Evolutionary conservation across 1,140 invertebrate genomes (phyloP).

Genomic region (Oncopodura yosiiana): DNA sequence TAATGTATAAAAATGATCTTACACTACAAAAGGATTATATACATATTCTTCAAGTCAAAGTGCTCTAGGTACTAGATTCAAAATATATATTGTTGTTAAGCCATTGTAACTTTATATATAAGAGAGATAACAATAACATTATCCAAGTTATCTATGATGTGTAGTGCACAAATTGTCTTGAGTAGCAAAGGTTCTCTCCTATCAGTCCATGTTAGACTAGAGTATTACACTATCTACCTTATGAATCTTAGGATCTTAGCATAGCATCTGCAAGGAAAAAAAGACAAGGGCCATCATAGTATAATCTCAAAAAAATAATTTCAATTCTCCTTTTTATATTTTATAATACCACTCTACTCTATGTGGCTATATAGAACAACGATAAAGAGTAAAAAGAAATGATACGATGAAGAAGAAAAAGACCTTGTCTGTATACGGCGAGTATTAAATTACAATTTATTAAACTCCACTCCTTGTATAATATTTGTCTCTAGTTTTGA

Average conservation of each 20-base stretch:
- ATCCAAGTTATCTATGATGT: background rate
- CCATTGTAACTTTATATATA: background rate
- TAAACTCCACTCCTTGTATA: background rate
- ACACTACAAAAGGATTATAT: background rate
- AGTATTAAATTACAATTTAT: conserved; percentile 23
- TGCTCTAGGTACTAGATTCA: conserved; percentile 1
- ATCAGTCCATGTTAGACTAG: too few species aligned
- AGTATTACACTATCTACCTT: too few species aligned
- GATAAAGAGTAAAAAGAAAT: conserved; percentile 1
- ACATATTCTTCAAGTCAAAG: background rate
- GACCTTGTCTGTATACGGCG: conserved; percentile 6
- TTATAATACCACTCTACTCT: too few species aligned
- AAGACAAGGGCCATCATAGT: conserved; percentile 2
- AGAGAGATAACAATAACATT: background rate
- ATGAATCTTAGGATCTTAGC: background rate
- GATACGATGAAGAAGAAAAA: conserved; percentile 1
- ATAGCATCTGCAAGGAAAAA: conserved; percentile 8
- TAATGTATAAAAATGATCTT: background rate
- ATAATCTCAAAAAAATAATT: background rate
- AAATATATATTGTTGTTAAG: background rate
- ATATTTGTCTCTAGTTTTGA: background rate
- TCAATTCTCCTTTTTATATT: background rate
- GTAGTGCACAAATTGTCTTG: too few species aligned
- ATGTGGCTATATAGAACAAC: too few species aligned
- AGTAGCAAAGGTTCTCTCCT: too few species aligned